Base-by-base conservation (phyloP, 2,888 invertebrate genomes). In the Apoda limacodes region DNA sequence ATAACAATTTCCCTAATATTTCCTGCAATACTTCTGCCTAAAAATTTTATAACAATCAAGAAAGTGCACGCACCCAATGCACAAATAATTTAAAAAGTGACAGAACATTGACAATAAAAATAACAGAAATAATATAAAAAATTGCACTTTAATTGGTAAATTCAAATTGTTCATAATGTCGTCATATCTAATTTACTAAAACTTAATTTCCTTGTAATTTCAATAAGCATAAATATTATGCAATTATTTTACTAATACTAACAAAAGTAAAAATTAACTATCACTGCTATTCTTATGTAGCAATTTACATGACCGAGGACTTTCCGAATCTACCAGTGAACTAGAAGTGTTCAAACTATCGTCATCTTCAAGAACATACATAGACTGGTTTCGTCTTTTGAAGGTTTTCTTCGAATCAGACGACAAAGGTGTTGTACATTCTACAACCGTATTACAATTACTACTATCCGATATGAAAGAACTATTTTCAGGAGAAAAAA, bases 301-400 rank as follows among this genome's bases (percentile, higher is more conserved):
- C 30, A 60, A 28, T 57, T 75, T 75, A 50, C 50, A 62, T 30
- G 48, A 51, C 1, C 39, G 36, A 27, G 66, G 65, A 34, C 64
- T 69, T 1, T 54, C 57, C 11, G 50, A 40, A 30, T 60, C 57
- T 10, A 47, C 35, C 4, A 55, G 10, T 9, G 60, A 55, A 39
- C 51, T 56, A 19, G 60, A 52, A 17, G 58, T 54, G 31, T 47
- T 61, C 6, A 46, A 44, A 46, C 48, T 57, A 12, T 62, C 63
- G 37, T 66, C 64, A 30, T 36, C 48, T 17, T 69, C 67, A 29
- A 67, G 47, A 14, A 62, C 63, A 35, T 80, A 80, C 21, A 76
- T 55, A n/a, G 75, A 69, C 33, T 76, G 48, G 35, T 80, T 80
- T 12, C 78, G 60, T 34, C 80, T 61, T 49, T 78, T 78, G 25